Conservation (phyloP, 2,888 invertebrate species). For the Eulithis testata region DNA sequence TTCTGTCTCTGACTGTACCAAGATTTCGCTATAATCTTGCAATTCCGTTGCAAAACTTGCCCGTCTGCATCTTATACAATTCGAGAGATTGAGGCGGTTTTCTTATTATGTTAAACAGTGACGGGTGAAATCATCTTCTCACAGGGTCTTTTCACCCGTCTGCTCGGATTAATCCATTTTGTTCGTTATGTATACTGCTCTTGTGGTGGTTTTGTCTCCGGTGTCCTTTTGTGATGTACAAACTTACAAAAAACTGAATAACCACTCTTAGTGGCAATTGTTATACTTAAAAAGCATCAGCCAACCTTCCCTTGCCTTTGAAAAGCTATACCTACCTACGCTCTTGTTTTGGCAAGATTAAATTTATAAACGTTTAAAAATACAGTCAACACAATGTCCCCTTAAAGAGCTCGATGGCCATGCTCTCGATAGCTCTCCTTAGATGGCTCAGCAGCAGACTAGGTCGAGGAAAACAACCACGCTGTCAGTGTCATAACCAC, state of each 20-base stretch:
- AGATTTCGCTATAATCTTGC: conserved; percentile 2
- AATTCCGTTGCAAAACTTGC: conserved; percentile 8
- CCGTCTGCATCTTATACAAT: conserved; percentile 8
- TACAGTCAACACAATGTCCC: conserved; percentile 65
- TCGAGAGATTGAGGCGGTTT: neutral
- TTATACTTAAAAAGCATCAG: neutral
- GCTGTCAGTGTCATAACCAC: conserved; percentile 78
- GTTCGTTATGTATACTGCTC: neutral
- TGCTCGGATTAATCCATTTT: neutral
- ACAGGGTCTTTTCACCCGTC: neutral
- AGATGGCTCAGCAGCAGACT: conserved; percentile 82
- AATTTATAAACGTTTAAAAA: conserved; percentile 41
- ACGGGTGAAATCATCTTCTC: conserved; percentile 7
- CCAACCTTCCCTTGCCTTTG: neutral
- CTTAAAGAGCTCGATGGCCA: conserved; percentile 78
- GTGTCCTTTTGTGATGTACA: no score
- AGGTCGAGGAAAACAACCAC: conserved; percentile 82
- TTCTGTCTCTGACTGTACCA: neutral
- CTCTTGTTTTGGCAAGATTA: conserved; percentile 7
- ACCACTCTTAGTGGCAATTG: no score
- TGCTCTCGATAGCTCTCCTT: conserved; percentile 83
- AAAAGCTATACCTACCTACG: neutral
- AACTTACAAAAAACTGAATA: no score
- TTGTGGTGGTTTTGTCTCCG: no score
- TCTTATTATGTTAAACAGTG: conserved; percentile 4